These are phyloP conservation scores for Zaprionus inermis DNA, from an alignment of 1,140 invertebrate genomes.

Conservation along the genomic window DNA sequence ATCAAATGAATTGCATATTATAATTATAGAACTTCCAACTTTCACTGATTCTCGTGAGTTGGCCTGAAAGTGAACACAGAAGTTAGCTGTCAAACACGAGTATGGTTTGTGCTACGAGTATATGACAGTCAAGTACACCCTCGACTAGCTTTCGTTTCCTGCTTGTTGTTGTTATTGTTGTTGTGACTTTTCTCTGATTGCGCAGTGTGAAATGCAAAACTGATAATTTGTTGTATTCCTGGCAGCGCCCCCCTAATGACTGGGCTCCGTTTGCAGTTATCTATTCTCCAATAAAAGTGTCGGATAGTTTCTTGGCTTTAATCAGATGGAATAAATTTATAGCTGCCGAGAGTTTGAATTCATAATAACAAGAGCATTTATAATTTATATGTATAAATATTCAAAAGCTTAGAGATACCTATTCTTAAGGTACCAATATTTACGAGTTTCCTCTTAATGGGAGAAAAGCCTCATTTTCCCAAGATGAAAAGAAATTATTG, in stretches of 20 bases:
- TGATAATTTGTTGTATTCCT: conserved; percentile 48
- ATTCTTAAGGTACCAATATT: neutral
- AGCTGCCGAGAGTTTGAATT: neutral
- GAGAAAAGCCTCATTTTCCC: neutral
- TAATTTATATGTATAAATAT: neutral
- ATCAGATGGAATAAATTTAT: neutral
- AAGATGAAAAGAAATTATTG: neutral
- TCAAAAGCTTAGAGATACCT: neutral
- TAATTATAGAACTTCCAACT: too few relatives aligned
- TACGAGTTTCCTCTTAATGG: neutral
- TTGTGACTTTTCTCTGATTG: conserved; percentile 30
- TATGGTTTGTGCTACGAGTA: too few relatives aligned
- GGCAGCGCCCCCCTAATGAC: neutral
- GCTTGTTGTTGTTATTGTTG: conserved; percentile 24
- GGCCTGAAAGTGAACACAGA: too few relatives aligned
- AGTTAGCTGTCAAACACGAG: too few relatives aligned
- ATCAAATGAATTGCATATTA: too few relatives aligned
- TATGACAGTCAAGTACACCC: too few relatives aligned
- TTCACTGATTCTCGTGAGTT: too few relatives aligned
- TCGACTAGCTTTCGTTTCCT: too few relatives aligned
- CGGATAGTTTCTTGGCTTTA: neutral
- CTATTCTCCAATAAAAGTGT: neutral
- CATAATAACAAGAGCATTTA: neutral
- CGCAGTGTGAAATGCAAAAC: conserved; percentile 64
- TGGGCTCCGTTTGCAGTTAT: neutral